These are phyloP conservation scores for Drosophila tripunctata DNA, from an alignment of 2,888 invertebrate genomes.

Conservation along the genomic window DNA sequence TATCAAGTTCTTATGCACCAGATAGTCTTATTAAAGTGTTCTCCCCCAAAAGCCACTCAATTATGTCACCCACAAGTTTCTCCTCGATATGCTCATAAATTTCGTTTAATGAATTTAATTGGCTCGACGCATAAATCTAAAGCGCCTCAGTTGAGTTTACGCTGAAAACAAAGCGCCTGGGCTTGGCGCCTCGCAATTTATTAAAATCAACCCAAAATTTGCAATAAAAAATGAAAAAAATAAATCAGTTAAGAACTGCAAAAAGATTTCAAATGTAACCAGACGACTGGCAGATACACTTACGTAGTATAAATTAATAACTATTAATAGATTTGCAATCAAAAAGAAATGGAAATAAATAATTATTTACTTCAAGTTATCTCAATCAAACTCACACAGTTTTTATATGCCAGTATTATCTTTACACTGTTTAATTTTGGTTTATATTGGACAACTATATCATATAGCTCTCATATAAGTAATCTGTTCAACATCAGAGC, in stretches of 20 bases:
- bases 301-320: not conserved
- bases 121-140: slow-evolving; percentile 72
- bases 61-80: slow-evolving; percentile 73
- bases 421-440: no score
- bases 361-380: no score
- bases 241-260: not conserved
- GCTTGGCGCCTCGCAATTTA: slow-evolving; percentile 74
- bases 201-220: slow-evolving; percentile 60
- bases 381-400: no score
- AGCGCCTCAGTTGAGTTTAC: slow-evolving; percentile 75
- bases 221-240: slow-evolving; percentile 6
- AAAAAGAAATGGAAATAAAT: no score
- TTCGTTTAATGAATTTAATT: slow-evolving; percentile 77
- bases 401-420: no score
- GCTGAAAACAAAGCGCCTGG: slow-evolving; percentile 62
- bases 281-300: slow-evolving; percentile 15
- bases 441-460: no score
- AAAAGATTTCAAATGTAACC: not conserved
- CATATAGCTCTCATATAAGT: no score
- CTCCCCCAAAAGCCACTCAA: slow-evolving; percentile 29
- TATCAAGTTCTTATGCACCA: not conserved
- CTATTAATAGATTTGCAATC: no score
- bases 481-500: no score
- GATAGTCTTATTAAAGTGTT: no score
- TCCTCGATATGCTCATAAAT: slow-evolving; percentile 63